Evolutionary conservation across 2,888 invertebrate genomes (phyloP).

Genomic region (Caenorhabditis doughertyi): DNA sequence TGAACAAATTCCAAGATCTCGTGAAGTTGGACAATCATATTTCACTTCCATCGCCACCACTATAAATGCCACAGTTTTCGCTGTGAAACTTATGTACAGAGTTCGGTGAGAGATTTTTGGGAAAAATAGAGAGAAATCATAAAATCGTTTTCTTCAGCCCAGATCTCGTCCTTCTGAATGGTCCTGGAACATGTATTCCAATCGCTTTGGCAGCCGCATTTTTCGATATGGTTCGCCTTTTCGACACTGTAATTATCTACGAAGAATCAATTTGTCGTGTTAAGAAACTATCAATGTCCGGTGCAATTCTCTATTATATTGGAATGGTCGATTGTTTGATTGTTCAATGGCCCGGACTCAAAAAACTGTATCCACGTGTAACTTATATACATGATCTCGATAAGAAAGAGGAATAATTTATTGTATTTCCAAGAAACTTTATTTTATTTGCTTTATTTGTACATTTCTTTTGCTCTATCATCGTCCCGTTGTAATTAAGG

Average conservation of each 20-base stretch:
- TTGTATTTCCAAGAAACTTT: slow-evolving; percentile 1
- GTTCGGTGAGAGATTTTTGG: slow-evolving; percentile 68
- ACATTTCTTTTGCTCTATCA: slow-evolving; percentile 32
- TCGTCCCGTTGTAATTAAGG: slow-evolving; percentile 6
- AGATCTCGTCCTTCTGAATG: slow-evolving; percentile 92
- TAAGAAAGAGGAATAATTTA: slow-evolving; percentile 11
- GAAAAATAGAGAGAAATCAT: no score
- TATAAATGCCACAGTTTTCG: slow-evolving; percentile 87
- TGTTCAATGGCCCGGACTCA: slow-evolving; percentile 94
- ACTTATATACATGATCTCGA: slow-evolving; percentile 61
- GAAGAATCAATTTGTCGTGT: slow-evolving; percentile 97
- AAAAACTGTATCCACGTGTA: slow-evolving; percentile 86
- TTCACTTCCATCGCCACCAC: slow-evolving; percentile 90
- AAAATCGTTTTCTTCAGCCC: slow-evolving; percentile 85
- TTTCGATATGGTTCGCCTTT: slow-evolving; percentile 85
- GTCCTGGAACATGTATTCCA: slow-evolving; percentile 97
- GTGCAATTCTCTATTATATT: slow-evolving; percentile 88
- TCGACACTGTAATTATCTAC: slow-evolving; percentile 87
- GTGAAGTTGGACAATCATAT: slow-evolving; percentile 90
- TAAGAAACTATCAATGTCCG: slow-evolving; percentile 91
- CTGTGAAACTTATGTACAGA: slow-evolving; percentile 88
- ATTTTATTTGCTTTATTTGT: slow-evolving; percentile 5
- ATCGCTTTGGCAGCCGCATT: slow-evolving; percentile 90
- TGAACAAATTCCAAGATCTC: slow-evolving; percentile 88
- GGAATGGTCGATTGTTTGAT: slow-evolving; percentile 90